Conservation (phyloP, 2,888 invertebrate genomes). For the Cryptophagus acutangulus region DNA sequence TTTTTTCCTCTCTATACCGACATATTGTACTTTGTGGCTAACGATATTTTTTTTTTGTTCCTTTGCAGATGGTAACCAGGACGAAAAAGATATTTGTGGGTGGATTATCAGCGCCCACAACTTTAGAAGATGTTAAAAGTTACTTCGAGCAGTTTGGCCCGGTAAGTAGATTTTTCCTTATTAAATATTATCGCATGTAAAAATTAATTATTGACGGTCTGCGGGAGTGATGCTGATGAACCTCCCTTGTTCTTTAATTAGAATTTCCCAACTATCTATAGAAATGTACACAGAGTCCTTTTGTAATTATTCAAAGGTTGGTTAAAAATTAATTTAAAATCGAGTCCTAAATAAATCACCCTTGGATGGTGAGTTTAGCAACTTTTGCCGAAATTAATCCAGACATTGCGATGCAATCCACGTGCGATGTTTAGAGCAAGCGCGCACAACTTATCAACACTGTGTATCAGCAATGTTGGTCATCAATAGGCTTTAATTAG, state of each 20-base stretch:
- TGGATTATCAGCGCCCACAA: slow-evolving; percentile 98
- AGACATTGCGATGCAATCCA: slow-evolving; percentile 21
- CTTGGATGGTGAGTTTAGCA: slow-evolving; percentile 11
- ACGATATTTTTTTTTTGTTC: slow-evolving; percentile 21
- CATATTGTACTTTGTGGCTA: no score
- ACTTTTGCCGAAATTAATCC: slow-evolving; percentile 22
- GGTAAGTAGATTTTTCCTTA: slow-evolving; percentile 62
- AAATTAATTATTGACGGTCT: background rate
- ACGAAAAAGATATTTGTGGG: slow-evolving; percentile 99
- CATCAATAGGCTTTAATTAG: slow-evolving; percentile 24
- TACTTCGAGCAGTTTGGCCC: slow-evolving; percentile 99
- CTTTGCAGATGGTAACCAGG: slow-evolving; percentile 94
- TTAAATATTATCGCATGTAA: background rate
- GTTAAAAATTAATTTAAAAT: slow-evolving; percentile 16
- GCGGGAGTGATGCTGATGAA: no score
- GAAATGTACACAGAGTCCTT: no score
- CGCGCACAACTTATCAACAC: slow-evolving; percentile 20
- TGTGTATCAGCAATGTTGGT: slow-evolving; percentile 10
- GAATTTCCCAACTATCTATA: no score
- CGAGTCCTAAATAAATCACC: slow-evolving; percentile 15
- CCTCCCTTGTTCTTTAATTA: no score
- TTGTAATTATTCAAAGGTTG: slow-evolving; percentile 8
- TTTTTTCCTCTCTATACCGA: no score
- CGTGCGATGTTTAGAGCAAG: slow-evolving; percentile 25
- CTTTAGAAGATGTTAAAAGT: slow-evolving; percentile 98